Evolutionary conservation across 2,888 invertebrate genomes (phyloP), one percentile per base, ranked within the genome.

Genomic region (Apamea epomidion): DNA sequence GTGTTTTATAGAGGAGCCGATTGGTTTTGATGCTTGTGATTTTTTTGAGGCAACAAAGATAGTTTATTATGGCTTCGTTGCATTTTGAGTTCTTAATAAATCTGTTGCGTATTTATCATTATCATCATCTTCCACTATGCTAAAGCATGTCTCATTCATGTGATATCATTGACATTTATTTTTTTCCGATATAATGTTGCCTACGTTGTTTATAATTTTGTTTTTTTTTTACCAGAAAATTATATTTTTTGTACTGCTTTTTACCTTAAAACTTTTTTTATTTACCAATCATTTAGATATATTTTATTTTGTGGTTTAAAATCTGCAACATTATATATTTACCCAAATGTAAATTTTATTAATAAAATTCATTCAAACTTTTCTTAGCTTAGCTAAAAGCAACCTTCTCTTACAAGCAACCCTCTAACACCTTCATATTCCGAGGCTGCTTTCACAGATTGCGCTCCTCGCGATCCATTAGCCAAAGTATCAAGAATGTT

Each of bases 401-500:
- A 65, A 2, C 29, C 14, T 7, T n/a, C 37, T 37, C 37, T 37
- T 0, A 37, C 37, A 37, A 5, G 37, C 37, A 37, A 5, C 37
- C 2, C 37, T 37, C 37, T 37, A 37, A 69, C 62, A 64, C 64
- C 16, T 69, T 45, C 0, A 69, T 29, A 65, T n/a, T 78, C 14
- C 18, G 25, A 51, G 29, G 14, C 51, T 45, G 54, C 16, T 62
- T 62, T 72, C 25, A 84, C 18, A 84, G 84, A 79, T 71, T 84
- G 42, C 51, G 72, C 48, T 70, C 29, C 45, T 75, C 58, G 74
- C 73, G 76, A 76, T 76, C 76, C 79, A 83, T 86, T 78, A 72
- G 74, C 60, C 10, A 84, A 81, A 89, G 82, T 90, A 93, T 94
- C 95, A 95, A 96, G 88, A 93, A 72, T 73, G 7, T 54, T 81